Base-by-base conservation (phyloP, 2,113 vertebrate species). In the Ailuropoda melanoleuca region DNA sequence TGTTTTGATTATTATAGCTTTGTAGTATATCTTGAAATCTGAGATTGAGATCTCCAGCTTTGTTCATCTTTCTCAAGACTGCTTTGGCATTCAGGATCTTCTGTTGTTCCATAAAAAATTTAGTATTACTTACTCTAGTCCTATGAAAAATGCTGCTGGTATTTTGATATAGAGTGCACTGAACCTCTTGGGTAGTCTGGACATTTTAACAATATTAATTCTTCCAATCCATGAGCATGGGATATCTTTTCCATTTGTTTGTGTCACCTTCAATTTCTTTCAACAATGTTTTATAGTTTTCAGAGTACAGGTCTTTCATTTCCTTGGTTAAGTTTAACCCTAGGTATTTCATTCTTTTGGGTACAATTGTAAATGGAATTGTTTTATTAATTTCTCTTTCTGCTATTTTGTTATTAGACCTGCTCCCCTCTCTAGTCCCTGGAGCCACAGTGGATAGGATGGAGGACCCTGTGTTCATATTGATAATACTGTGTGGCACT, bases 401-500 rank as follows among this genome's bases (percentile, higher is more conserved):
- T 74, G 70, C 37, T 26, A 43, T 74, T 74, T 39, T 43, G 12
- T 43, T 74, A 74, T 39, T 43, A 74, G 70, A 74, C 70, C 43
- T 39, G 39, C 23, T 13, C 37, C 23, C 31, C 37, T 53, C 34
- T 92, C 8, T 39, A 55, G 53, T 3, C 13, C 7, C n/a, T 39
- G 17, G 48, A 39, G 60, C 37, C 31, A 82, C 39, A 72, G 66
- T 39, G 12, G 8, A 3, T 34, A 31, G 14, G 8, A 29, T 46
- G 31, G 10, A 23, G 24, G 60, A 37, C 23, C 34, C 37, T 48
- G 15, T 7, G 17, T 34, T 24, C 29, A 17, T 3, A 37, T 9
- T 26, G 19, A 21, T 34, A 1, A n/a, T n/a, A n/a, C 4, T 62
- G 2, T 46, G 0, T 53, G n/a, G 46, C 6, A 12, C 4, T 13